These are phyloP conservation scores for Silurus glanis DNA, from an alignment of 2,113 vertebrate species.

Conservation along the genomic window DNA sequence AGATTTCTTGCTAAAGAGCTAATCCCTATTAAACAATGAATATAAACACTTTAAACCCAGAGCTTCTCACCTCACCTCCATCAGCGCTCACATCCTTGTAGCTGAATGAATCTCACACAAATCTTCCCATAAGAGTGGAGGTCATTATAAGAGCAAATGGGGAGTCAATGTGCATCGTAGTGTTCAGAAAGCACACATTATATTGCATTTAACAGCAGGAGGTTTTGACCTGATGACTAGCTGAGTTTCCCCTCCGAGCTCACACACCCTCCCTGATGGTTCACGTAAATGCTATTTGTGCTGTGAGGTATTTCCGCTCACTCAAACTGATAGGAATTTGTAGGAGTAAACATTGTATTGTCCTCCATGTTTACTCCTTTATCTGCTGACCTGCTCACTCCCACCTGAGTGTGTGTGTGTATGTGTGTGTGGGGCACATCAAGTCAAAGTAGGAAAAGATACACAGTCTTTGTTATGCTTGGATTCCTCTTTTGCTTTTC, in stretches of 20 bases:
- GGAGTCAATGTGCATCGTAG: too few relatives aligned
- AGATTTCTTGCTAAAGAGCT: too few relatives aligned
- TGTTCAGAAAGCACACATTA: too few relatives aligned
- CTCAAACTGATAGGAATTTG: constrained; percentile 36
- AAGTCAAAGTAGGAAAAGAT: constrained; percentile 14
- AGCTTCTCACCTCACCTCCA: too few relatives aligned
- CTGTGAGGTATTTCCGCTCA: constrained; percentile 18
- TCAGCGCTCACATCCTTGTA: too few relatives aligned
- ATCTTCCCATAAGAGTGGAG: too few relatives aligned
- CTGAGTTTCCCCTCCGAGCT: not conserved
- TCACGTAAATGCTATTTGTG: constrained; percentile 23
- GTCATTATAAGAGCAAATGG: too few relatives aligned
- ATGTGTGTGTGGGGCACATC: not conserved
- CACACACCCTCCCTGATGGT: not conserved
- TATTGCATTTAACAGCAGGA: too few relatives aligned
- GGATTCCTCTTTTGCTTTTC: constrained; percentile 44
- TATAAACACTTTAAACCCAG: too few relatives aligned
- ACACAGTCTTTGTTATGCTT: constrained; percentile 50
- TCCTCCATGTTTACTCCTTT: constrained; percentile 47
- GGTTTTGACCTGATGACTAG: not conserved
- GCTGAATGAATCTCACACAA: too few relatives aligned
- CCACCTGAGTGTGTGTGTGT: constrained; percentile 29
- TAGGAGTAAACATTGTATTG: constrained; percentile 43
- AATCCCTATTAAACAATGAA: too few relatives aligned
- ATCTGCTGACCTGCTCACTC: constrained; percentile 21